Evolutionary conservation across 2,113 vertebrate species (phyloP), one percentile per base, ranked within the genome.

Genomic region (Myxocyprinus asiaticus): DNA sequence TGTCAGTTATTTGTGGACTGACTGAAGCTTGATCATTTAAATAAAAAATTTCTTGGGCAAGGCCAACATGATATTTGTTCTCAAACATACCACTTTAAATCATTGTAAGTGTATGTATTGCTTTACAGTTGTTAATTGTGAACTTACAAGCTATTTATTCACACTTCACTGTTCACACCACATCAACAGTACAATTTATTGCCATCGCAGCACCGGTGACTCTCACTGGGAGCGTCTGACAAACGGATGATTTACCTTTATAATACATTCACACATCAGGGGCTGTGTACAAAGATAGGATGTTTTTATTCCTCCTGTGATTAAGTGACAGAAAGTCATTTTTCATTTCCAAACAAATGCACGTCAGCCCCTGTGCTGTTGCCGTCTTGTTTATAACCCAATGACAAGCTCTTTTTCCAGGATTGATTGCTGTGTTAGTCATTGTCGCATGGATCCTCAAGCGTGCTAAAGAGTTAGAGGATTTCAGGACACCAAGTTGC

Each of bases 331-430:
- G 59, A 33, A 50, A 75, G 11, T 51, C 44, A 75, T 75, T 8
- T 75, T 75, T 62, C 58, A 74, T 22, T 74, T 48, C 17, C 71
- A 74, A 74, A 63, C 45, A 75, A 75, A 63, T 10, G 43, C 11
- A 51, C 4, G 47, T 50, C 45, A 62, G 10, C 45, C 5, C 33
- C 43, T 50, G 17, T 48, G 59, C 44, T n/a, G 17, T 6, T 75
- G 45, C 15, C 68, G 33, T 71, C 53, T 75, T 75, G 45, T 75
- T 63, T 63, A 75, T 63, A 63, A 63, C 17, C 15, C 17, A 63
- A 2, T 51, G 72, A 63, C 59, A 75, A 75, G 22, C 7, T 59
- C 15, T 48, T 62, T 62, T 12, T 74, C 4, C 4, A 50, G 71
- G 45, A 74, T 33, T 63, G 45, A 74, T 63, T 74, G 55, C 55